These are phyloP conservation scores for Drymodes brunneopygia DNA, from an alignment of 2,113 vertebrate genomes.

Conservation along the genomic window DNA sequence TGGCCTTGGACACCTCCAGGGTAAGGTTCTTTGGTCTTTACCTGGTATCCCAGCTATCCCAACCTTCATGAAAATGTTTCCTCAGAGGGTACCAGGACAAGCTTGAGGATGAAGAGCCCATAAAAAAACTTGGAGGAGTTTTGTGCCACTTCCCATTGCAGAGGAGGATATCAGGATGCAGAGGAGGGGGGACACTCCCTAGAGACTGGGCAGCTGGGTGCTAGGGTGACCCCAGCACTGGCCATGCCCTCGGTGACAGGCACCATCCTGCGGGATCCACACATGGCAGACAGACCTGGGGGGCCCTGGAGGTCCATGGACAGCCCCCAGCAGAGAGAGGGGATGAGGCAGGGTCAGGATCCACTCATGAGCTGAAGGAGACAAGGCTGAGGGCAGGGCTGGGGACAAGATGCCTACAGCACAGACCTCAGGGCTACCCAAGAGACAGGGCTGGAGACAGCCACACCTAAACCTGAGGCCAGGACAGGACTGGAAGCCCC, in stretches of 20 bases:
- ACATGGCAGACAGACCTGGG: too few species aligned
- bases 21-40: background rate
- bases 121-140: background rate
- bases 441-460: background rate
- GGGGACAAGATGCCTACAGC: background rate
- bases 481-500: background rate
- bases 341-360: background rate
- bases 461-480: background rate
- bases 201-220: background rate
- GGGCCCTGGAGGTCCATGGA: background rate
- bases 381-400: background rate
- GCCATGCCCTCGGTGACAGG: accelerated
- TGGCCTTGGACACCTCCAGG: background rate
- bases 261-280: background rate
- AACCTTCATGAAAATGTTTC: background rate
- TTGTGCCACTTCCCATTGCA: background rate
- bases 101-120: background rate
- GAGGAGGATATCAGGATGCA: background rate
- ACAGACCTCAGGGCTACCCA: background rate
- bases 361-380: background rate
- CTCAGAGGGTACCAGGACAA: background rate
- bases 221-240: background rate
- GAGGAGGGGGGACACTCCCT: background rate
- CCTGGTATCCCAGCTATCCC: background rate
- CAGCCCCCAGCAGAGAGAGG: background rate